Conservation (phyloP, 2,797 vertebrate genomes). For the Sphenopsis melanotis region DNA sequence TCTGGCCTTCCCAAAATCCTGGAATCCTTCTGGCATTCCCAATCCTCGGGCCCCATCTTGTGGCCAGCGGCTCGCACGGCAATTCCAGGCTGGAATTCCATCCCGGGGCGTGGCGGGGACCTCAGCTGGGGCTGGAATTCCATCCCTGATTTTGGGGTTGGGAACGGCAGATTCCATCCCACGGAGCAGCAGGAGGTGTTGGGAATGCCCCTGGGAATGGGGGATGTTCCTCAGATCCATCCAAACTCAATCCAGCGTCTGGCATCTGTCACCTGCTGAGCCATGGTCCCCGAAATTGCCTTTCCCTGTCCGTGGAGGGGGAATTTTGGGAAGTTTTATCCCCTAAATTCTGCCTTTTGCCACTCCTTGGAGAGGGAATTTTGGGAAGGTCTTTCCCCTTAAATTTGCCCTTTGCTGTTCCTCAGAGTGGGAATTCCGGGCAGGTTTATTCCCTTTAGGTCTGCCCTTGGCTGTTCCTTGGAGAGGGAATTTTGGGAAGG, state of each 20-base stretch:
- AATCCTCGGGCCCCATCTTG: not conserved
- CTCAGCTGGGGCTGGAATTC: not conserved
- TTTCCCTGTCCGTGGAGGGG: fast-evolving
- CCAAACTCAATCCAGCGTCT: not conserved
- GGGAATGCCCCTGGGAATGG: not conserved
- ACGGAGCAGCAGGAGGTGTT: fast-evolving
- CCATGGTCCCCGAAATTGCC: not conserved
- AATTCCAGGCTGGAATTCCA: not conserved
- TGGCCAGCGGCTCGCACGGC: not conserved
- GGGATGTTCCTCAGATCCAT: not conserved
- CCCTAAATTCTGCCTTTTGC: not conserved
- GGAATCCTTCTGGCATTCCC: not conserved
- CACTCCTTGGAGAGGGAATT: fast-evolving
- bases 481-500: fast-evolving
- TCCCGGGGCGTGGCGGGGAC: not conserved
- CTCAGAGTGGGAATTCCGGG: not conserved
- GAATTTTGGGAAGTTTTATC: not conserved
- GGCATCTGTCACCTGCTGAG: not conserved
- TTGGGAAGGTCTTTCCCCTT: fast-evolving
- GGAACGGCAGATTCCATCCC: not conserved
- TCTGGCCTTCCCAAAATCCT: no score
- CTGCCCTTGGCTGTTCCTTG: not conserved
- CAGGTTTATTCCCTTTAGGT: not conserved
- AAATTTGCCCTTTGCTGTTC: no score
- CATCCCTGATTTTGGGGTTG: fast-evolving